A percentile compares a stretch with the other conserved stretches of the same genome.
These are phyloP conservation scores for Meteorus colon DNA, from an alignment of 2,888 invertebrate species.

Conservation along the genomic window DNA sequence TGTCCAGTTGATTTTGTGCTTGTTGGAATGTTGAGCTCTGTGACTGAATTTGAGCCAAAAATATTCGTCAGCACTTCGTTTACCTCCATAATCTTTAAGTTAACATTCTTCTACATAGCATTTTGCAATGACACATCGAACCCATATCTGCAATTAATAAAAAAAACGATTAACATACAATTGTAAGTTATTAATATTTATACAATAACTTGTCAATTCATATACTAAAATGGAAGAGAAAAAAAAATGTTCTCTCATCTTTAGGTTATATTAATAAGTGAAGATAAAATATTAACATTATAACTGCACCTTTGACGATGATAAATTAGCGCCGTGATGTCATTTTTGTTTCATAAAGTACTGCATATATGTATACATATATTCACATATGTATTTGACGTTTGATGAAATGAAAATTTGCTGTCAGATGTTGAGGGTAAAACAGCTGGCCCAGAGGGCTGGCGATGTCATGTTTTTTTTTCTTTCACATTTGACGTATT, in stretches of 20 bases:
- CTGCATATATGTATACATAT: too few relatives aligned
- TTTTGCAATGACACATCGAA: constrained; percentile 17
- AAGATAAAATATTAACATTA: constrained; percentile 7
- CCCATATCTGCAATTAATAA: not conserved
- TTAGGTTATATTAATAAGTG: constrained; percentile 24
- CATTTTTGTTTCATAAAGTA: constrained; percentile 2
- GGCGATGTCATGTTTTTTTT: not conserved
- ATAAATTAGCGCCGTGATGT: constrained; percentile 8
- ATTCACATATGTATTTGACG: not conserved
- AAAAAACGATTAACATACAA: not conserved
- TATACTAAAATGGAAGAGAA: not conserved
- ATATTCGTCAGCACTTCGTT: constrained; percentile 58
- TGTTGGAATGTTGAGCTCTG: constrained; percentile 44
- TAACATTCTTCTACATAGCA: not conserved
- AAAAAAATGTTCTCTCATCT: not conserved
- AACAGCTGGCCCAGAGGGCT: constrained; percentile 13
- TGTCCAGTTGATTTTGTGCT: constrained; percentile 51
- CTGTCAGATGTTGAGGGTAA: not conserved
- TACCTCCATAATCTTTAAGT: constrained; percentile 54
- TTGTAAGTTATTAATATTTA: not conserved
- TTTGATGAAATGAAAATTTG: not conserved
- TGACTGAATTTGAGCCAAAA: constrained; percentile 55
- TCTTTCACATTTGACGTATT: not conserved
- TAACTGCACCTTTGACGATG: constrained; percentile 32
- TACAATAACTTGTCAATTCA: not conserved